Evolutionary conservation across 2,113 vertebrate species (phyloP).

Genomic region (Tiliqua scincoides): DNA sequence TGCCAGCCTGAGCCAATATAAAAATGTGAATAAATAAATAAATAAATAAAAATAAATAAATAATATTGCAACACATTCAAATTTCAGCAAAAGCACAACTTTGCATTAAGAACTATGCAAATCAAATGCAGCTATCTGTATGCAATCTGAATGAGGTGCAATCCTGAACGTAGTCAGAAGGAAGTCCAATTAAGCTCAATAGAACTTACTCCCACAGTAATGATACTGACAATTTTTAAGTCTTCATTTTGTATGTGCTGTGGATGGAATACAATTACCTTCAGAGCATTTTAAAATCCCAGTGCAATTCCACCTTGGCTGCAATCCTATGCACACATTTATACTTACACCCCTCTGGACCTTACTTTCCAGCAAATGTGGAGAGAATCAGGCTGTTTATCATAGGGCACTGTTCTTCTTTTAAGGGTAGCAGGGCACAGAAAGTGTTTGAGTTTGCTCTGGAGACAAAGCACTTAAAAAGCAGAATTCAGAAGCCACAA

Average conservation of each 20-base stretch:
- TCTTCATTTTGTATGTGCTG: too few species aligned
- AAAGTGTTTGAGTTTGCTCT: constrained; percentile 67
- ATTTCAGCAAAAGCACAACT: background rate
- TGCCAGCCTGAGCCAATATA: too few species aligned
- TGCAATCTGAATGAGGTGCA: background rate
- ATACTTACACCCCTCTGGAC: background rate
- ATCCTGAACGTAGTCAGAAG: too few species aligned
- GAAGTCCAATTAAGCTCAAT: too few species aligned
- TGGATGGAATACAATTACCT: too few species aligned
- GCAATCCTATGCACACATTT: background rate
- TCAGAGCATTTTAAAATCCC: background rate
- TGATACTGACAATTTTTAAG: too few species aligned
- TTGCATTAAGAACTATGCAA: background rate
- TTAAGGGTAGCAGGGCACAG: constrained; percentile 42
- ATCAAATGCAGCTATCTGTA: background rate
- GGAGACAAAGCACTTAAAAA: constrained; percentile 46
- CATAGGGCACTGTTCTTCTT: constrained; percentile 10
- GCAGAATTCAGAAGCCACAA: background rate
- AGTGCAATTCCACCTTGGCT: too few species aligned
- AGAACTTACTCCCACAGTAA: too few species aligned
- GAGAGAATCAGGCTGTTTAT: background rate
- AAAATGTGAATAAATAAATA: too few species aligned
- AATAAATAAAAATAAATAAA: too few species aligned
- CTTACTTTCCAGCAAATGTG: background rate
- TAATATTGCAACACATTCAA: background rate